Evolutionary conservation across 2,797 vertebrate species (phyloP).

Genomic region (Nothura maculosa): DNA sequence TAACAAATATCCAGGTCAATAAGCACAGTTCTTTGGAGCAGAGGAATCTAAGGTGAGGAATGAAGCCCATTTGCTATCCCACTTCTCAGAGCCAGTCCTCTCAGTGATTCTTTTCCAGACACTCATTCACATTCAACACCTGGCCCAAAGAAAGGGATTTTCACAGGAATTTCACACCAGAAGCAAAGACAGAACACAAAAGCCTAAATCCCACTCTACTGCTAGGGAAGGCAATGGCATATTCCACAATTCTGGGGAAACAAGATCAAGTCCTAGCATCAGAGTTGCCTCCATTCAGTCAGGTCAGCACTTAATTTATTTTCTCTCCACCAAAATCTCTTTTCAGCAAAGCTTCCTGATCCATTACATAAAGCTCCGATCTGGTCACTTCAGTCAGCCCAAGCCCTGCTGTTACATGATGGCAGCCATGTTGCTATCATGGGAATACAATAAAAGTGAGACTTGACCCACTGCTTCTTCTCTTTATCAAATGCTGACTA

Average conservation of each 20-base stretch:
- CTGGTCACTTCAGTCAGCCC: background rate
- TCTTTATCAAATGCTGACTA: background rate
- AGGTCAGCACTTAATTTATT: background rate
- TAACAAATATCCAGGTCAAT: fast-evolving
- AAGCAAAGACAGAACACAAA: background rate
- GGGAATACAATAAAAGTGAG: background rate
- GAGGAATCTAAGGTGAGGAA: background rate
- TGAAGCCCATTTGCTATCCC: background rate
- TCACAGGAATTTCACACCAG: background rate
- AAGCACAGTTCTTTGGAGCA: fast-evolving
- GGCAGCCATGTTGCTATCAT: background rate
- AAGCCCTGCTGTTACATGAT: background rate
- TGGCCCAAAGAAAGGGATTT: background rate
- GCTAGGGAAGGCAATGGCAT: fast-evolving
- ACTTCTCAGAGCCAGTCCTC: background rate
- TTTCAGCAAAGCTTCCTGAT: background rate
- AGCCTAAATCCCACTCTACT: background rate
- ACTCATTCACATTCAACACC: background rate
- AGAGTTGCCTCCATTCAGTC: background rate
- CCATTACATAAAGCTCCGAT: fast-evolving
- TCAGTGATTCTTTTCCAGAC: background rate
- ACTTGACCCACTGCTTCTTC: too few species aligned
- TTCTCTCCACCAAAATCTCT: background rate
- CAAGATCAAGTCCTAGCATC: background rate
- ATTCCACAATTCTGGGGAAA: background rate